Conservation (phyloP, 1,140 invertebrate genomes). For the Drosophila bipectinata region DNA sequence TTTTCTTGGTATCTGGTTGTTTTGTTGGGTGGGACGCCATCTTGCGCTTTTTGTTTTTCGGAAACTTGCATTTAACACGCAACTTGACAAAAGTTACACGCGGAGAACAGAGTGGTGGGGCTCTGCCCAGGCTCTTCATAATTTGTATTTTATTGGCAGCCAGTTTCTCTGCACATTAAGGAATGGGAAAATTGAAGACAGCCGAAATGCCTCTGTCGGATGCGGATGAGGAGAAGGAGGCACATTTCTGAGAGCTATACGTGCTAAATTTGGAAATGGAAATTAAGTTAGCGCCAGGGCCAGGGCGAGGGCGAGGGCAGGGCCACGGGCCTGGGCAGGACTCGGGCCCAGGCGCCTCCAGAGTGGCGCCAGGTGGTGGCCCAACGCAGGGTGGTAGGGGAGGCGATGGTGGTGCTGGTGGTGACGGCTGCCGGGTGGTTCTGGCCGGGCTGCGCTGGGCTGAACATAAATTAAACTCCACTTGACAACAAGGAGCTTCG, state of each 20-base stretch:
- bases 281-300: constrained; percentile 62
- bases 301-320: constrained; percentile 26
- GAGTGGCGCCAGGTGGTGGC: constrained; percentile 49
- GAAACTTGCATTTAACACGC: constrained; percentile 73
- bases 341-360: constrained; percentile 34
- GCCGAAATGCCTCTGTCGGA: background rate
- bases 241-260: constrained; percentile 40
- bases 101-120: constrained; percentile 3
- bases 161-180: constrained; percentile 1
- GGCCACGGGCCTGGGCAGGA: constrained; percentile 11
- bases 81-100: constrained; percentile 35
- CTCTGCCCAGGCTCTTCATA: background rate
- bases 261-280: constrained; percentile 80
- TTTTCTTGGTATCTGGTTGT: constrained; percentile 12
- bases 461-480: constrained; percentile 64
- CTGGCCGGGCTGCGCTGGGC: constrained; percentile 7
- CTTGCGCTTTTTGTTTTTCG: constrained; percentile 38
- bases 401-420: background rate
- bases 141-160: background rate
- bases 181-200: background rate
- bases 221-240: background rate
- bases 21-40: constrained; percentile 20
- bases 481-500: constrained; percentile 52
- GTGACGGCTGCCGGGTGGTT: constrained; percentile 1
- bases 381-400: background rate